Percentiles rank a stretch among this genome's conserved stretches.
Conservation (phyloP, 2,888 invertebrate species). For the Pollenia labialis region DNA sequence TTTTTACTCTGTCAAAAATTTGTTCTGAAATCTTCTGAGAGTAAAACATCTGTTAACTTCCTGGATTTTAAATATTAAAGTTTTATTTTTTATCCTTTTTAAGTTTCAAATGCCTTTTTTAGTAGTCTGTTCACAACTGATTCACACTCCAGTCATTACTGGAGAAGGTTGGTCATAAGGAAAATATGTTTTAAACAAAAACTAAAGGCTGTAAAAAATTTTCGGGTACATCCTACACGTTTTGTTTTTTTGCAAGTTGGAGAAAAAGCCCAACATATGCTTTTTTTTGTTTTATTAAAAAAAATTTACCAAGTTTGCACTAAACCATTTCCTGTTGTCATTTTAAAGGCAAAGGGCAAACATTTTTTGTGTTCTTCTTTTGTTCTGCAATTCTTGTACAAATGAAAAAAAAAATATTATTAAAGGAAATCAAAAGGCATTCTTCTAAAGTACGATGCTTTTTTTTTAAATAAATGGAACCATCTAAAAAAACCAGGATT, state of each 20-base stretch:
- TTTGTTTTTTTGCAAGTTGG: neutral
- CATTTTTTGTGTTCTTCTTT: neutral
- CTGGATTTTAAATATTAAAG: neutral
- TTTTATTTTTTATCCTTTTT: neutral
- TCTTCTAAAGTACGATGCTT: neutral
- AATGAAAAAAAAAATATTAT: too few relatives aligned
- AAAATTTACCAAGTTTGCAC: slow-evolving; percentile 57
- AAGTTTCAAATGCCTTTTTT: neutral
- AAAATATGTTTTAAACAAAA: too few relatives aligned
- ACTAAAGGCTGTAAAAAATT: neutral
- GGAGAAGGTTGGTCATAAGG: too few relatives aligned
- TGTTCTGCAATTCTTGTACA: neutral
- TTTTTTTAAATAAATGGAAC: too few relatives aligned
- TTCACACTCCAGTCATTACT: neutral
- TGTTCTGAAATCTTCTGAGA: too few relatives aligned
- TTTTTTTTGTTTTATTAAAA: slow-evolving; percentile 28
- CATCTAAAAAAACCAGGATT: neutral
- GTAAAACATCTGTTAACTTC: slow-evolving; percentile 52
- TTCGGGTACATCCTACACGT: neutral
- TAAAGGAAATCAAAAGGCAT: neutral
- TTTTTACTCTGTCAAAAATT: too few relatives aligned
- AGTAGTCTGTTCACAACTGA: neutral
- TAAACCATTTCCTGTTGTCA: neutral
- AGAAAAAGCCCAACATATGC: slow-evolving; percentile 51
- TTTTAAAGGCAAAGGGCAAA: too few relatives aligned